These are phyloP conservation scores for Leptopilina drosophilae DNA, from an alignment of 2,888 invertebrate genomes.

Conservation along the genomic window DNA sequence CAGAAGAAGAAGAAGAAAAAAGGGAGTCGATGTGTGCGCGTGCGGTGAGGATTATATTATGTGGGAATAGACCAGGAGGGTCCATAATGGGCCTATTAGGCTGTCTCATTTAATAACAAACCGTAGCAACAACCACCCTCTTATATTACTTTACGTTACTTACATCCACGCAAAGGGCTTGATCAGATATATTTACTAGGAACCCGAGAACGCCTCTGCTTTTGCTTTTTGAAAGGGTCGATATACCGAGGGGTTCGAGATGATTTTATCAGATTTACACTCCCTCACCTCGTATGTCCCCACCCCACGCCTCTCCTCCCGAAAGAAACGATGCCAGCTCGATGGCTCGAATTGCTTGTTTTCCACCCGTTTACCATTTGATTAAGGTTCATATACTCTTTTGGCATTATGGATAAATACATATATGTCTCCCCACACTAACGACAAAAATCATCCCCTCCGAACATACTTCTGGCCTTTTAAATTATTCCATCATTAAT, in stretches of 20 bases:
- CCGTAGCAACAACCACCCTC: conserved; percentile 74
- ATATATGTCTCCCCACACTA: conserved; percentile 24
- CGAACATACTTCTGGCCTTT: conserved; percentile 29
- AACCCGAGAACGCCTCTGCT: conserved; percentile 51
- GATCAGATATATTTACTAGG: conserved; percentile 68
- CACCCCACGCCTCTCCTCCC: background rate
- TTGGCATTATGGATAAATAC: conserved; percentile 42
- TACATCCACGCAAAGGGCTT: conserved; percentile 58
- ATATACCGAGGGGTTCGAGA: conserved; percentile 66
- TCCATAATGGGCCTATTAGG: conserved; percentile 77
- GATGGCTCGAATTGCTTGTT: conserved; percentile 73
- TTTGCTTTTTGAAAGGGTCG: conserved; percentile 47
- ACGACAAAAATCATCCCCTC: conserved; percentile 24
- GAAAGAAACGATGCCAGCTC: conserved; percentile 56
- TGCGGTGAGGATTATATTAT: conserved; percentile 74
- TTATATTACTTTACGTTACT: conserved; percentile 74
- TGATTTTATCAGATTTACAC: conserved; percentile 76
- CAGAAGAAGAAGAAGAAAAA: background rate
- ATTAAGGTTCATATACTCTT: conserved; percentile 68
- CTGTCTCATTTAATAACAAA: conserved; percentile 77
- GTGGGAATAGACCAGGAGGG: conserved; percentile 71
- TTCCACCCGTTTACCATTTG: conserved; percentile 76
- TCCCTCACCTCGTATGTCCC: conserved; percentile 58
- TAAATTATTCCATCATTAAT: conserved; percentile 29
- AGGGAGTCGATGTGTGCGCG: conserved; percentile 58